phyloP scores from a whole-genome alignment of 2,797 vertebrate species.

The Acipenser ruthenus region DNA sequence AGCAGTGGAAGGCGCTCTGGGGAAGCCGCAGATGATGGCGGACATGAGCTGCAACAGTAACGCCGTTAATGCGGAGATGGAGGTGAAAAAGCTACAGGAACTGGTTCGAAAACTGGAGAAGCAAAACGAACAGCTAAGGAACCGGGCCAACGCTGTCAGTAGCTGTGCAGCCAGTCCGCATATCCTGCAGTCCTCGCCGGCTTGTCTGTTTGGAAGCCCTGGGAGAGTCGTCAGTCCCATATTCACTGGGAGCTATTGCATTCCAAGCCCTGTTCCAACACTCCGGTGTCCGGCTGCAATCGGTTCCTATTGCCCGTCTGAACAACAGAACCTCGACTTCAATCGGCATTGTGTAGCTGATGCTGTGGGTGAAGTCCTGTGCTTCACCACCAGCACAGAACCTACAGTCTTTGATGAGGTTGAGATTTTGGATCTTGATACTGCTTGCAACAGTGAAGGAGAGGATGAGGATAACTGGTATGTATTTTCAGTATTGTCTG shows the following conservation, averaged over 20 bases:
- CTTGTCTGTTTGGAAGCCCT: conserved; percentile 36
- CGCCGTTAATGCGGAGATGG: conserved; percentile 79
- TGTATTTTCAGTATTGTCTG: neutral
- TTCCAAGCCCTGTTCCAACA: conserved; percentile 54
- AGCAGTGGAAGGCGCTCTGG: conserved; percentile 66
- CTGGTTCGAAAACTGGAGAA: conserved; percentile 86
- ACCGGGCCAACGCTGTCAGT: conserved; percentile 68
- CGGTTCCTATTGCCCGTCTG: conserved; percentile 24
- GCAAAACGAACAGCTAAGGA: conserved; percentile 90
- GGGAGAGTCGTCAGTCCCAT: conserved; percentile 16
- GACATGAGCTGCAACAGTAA: conserved; percentile 76
- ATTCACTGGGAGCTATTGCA: conserved; percentile 45
- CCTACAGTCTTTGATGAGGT: conserved; percentile 75
- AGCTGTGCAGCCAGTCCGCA: conserved; percentile 54
- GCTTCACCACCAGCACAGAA: conserved; percentile 25
- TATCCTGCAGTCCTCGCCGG: conserved; percentile 43
- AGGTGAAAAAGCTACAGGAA: conserved; percentile 93
- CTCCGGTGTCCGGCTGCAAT: conserved; percentile 41
- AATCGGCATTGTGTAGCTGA: conserved; percentile 57
- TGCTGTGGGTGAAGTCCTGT: conserved; percentile 32
- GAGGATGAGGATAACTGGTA: conserved; percentile 82
- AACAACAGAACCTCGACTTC: conserved; percentile 73
- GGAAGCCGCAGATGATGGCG: conserved; percentile 72
- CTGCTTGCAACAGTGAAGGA: conserved; percentile 43
- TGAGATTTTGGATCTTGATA: conserved; percentile 73